These are phyloP conservation scores for Paedocypris sp. DNA, from an alignment of 2,113 vertebrate genomes.

Conservation along the genomic window DNA sequence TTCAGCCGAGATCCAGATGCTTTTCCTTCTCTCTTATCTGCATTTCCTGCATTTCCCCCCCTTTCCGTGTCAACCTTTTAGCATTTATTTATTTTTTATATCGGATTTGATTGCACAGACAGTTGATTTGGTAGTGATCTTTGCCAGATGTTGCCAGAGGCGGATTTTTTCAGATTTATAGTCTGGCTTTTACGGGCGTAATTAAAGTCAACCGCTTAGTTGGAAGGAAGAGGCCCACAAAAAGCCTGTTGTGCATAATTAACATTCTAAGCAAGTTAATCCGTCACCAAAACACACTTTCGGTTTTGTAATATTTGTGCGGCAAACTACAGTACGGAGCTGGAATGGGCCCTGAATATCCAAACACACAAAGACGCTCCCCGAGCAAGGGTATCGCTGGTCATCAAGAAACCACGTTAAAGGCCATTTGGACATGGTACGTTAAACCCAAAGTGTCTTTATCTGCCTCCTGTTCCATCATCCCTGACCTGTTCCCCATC, in stretches of 20 bases:
- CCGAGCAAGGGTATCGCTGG: too few species aligned
- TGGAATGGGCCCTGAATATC: too few species aligned
- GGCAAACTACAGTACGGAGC: too few species aligned
- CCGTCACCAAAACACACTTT: too few species aligned
- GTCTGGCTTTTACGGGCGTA: slow-evolving; percentile 33
- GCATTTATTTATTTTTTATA: slow-evolving; percentile 10
- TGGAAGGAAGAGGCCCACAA: slow-evolving; percentile 19
- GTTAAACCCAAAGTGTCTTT: background rate
- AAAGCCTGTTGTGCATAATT: background rate
- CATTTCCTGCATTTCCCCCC: slow-evolving; percentile 8
- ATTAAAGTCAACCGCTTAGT: slow-evolving; percentile 37
- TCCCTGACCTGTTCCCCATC: background rate
- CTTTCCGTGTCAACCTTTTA: background rate
- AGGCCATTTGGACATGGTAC: too few species aligned
- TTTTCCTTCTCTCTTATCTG: slow-evolving; percentile 22
- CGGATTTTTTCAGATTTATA: slow-evolving; percentile 37
- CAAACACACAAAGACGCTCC: too few species aligned
- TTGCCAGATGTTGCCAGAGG: slow-evolving; percentile 38
- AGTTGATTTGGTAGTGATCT: slow-evolving; percentile 31
- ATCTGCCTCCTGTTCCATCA: background rate
- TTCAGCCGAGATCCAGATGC: too few species aligned
- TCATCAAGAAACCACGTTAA: too few species aligned
- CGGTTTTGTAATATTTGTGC: too few species aligned
- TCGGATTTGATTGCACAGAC: slow-evolving; percentile 30
- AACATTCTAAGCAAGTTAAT: too few species aligned